Evolutionary conservation across 2,797 vertebrate genomes (phyloP), one percentile per base, ranked within the genome.

Genomic region (Gallinago stenura): DNA sequence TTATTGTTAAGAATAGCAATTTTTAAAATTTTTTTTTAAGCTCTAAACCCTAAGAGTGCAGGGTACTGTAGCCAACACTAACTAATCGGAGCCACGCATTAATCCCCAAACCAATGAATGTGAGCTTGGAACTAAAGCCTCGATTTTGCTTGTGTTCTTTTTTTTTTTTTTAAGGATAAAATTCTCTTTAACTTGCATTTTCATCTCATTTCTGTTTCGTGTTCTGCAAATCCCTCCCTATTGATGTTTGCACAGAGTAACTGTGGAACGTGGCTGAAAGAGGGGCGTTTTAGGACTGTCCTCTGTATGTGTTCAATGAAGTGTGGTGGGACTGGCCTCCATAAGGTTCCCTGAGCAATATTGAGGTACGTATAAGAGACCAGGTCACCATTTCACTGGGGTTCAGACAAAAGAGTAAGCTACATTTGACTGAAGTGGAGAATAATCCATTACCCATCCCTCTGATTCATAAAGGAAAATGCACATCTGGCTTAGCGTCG

Each of bases 91-190:
- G 37, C 7, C 28, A 68, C 0, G 1, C 16, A 22, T 66, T 69
- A 91, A 76, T 79, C 84, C 60, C 70, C 70, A 86, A 78, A 84
- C 43, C 12, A 22, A 16, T 68, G 64, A 87, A 70, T 62, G 18
- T 24, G 14, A 81, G 69, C 46, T 33, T 83, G 65, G n/a, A 78
- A 82, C 62, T 87, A 83, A 94, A 93, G 64, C 73, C 77, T 88
- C 95, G 66, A 89, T 93, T 95, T 88, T 79, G 18, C 62, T 88
- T 94, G 51, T 37, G 39, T 53, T 92, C 76, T 76, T 79, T 76
- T 75, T 81, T 56, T 87, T 89, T 94, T 73, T 88, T 66, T 87
- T 31, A 71, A 64, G 50, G 33, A 77, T 39, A 83, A 95, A 86
- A 90, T 60, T 76, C 54, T 82, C 62, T 66, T 70, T 70, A 84